Percentiles rank a stretch among this genome's conserved stretches.
Evolutionary conservation across 1,140 invertebrate species (phyloP).

Genomic region (Bombus fervidus): DNA sequence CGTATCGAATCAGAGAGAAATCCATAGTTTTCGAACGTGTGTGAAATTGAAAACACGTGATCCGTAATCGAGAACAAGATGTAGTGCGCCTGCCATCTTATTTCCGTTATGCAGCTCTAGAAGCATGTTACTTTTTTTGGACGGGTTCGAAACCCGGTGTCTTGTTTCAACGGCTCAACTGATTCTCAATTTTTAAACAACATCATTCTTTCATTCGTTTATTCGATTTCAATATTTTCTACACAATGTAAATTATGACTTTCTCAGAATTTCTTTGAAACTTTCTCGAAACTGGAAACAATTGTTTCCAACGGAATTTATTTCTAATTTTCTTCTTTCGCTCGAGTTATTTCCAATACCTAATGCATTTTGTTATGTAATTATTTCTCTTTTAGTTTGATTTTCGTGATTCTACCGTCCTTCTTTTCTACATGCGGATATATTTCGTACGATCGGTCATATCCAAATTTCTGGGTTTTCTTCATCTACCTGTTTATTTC

Average conservation of each 20-base stretch:
- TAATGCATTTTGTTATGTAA: no score
- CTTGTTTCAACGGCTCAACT: constrained; percentile 24
- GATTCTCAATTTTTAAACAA: constrained; percentile 1
- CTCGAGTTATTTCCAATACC: no score
- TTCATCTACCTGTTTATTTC: no score
- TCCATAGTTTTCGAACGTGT: constrained; percentile 1
- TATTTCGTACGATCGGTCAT: no score
- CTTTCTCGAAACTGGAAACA: background rate
- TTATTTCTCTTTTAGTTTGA: no score
- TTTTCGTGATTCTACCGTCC: no score
- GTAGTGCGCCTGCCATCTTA: constrained; percentile 34
- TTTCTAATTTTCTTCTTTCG: no score
- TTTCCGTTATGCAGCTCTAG: constrained; percentile 7
- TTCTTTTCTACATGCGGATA: no score
- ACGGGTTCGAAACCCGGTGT: constrained; percentile 21
- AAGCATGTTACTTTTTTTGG: constrained; percentile 40
- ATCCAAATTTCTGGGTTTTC: no score
- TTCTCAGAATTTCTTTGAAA: no score
- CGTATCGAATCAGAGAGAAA: background rate
- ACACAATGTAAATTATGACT: no score
- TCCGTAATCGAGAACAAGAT: background rate
- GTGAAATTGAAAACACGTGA: background rate
- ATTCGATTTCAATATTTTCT: background rate
- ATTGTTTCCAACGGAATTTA: no score
- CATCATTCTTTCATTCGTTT: background rate